Conservation (phyloP, 2,113 vertebrate genomes). For the Neolamprologus devosi region DNA sequence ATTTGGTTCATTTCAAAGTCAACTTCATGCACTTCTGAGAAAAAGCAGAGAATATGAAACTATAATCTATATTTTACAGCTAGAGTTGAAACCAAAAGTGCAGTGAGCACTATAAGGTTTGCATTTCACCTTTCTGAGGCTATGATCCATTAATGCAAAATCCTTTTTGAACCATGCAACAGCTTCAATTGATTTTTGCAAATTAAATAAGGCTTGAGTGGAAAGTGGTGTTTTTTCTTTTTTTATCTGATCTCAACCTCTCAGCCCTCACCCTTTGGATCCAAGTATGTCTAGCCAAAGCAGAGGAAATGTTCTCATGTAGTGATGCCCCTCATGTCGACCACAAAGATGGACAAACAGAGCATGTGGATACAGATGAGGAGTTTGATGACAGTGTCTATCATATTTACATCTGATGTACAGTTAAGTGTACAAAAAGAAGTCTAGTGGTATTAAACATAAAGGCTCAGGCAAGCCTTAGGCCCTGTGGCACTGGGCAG, state of each 20-base stretch:
- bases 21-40: not conserved
- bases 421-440: not conserved
- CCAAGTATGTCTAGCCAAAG: not conserved
- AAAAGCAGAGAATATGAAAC: not conserved
- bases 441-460: not conserved
- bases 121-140: not conserved
- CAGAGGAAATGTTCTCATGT: not conserved
- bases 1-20: not conserved
- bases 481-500: not conserved
- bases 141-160: not conserved
- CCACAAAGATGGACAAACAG: not conserved
- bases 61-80: not conserved
- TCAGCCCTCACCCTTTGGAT: not conserved
- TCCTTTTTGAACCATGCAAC: not conserved
- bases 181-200: slow-evolving; percentile 41
- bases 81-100: not conserved
- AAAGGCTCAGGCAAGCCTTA: not conserved
- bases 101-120: not conserved
- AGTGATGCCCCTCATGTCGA: not conserved
- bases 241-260: not conserved
- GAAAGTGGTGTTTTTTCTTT: slow-evolving; percentile 1
- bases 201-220: slow-evolving; percentile 44
- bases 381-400: not conserved
- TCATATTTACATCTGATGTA: not conserved
- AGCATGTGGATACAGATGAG: not conserved